Evolutionary conservation across 92 coral and sea anemone genomes (phyloP).

Genomic region (Metridium senile): DNA sequence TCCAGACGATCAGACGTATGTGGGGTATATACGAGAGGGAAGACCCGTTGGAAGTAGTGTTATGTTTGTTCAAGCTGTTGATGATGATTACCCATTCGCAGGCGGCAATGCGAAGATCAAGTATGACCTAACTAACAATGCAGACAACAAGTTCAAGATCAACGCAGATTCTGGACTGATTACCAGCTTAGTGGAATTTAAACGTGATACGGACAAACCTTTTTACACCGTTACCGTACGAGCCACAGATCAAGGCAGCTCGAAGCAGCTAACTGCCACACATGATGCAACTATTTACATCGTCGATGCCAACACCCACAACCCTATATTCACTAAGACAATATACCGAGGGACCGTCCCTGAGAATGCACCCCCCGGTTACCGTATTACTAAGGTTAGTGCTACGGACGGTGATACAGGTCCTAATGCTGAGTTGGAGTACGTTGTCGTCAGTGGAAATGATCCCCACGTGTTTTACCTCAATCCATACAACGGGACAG

Average conservation of each 20-base stretch:
- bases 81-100: slow-evolving; percentile 57
- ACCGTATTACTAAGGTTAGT: slow-evolving; percentile 53
- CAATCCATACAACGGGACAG: slow-evolving; percentile 75
- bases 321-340: slow-evolving; percentile 54
- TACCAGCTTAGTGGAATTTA: slow-evolving; percentile 46
- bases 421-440: slow-evolving; percentile 84
- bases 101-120: slow-evolving; percentile 67
- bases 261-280: slow-evolving; percentile 57
- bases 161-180: slow-evolving; percentile 66
- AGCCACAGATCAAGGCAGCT: slow-evolving; percentile 75
- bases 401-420: slow-evolving; percentile 81
- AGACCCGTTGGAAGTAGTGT: slow-evolving; percentile 68
- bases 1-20: slow-evolving; percentile 71
- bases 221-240: slow-evolving; percentile 64
- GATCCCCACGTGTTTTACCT: slow-evolving; percentile 84
- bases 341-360: slow-evolving; percentile 72
- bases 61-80: slow-evolving; percentile 82
- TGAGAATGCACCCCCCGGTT: slow-evolving; percentile 83
- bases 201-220: slow-evolving; percentile 60
- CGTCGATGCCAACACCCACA: slow-evolving; percentile 67
- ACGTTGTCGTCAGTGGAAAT: slow-evolving; percentile 65
- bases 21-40: slow-evolving; percentile 75
- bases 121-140: slow-evolving; percentile 65
- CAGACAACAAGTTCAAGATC: slow-evolving; percentile 63
- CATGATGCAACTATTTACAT: slow-evolving; percentile 76